Conservation (phyloP, 1,140 invertebrate genomes). For the Papilio dardanus region DNA sequence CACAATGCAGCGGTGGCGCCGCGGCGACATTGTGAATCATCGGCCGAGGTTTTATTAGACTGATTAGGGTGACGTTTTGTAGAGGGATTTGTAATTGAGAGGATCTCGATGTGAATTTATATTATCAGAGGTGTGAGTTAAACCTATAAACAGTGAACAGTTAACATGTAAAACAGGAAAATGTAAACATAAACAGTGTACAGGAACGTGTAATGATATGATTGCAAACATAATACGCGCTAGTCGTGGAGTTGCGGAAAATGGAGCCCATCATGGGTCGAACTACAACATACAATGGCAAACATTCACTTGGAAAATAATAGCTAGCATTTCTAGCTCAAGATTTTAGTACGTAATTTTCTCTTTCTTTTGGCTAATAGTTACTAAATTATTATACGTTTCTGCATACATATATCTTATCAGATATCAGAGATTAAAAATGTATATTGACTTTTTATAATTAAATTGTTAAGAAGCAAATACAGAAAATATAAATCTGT, state of each 20-base stretch:
- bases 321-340: too few species aligned
- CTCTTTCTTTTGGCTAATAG: too few species aligned
- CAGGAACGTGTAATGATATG: not conserved
- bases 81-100: conserved; percentile 43
- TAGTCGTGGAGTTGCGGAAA: too few species aligned
- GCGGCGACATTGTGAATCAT: conserved; percentile 47
- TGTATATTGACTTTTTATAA: not conserved
- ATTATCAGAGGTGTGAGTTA: conserved; percentile 19
- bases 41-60: conserved; percentile 48
- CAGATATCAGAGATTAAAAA: too few species aligned
- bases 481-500: not conserved
- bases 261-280: too few species aligned
- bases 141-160: not conserved
- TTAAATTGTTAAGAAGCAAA: not conserved
- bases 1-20: conserved; percentile 68
- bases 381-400: too few species aligned
- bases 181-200: not conserved
- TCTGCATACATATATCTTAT: too few species aligned
- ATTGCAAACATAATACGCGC: too few species aligned
- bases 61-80: conserved; percentile 51
- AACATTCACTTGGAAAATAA: not conserved
- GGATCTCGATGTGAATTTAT: conserved; percentile 3
- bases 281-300: too few species aligned
- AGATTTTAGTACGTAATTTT: too few species aligned
- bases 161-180: too few species aligned